Evolutionary conservation across 2,888 invertebrate species (phyloP).

Genomic region (Cryptus armator): DNA sequence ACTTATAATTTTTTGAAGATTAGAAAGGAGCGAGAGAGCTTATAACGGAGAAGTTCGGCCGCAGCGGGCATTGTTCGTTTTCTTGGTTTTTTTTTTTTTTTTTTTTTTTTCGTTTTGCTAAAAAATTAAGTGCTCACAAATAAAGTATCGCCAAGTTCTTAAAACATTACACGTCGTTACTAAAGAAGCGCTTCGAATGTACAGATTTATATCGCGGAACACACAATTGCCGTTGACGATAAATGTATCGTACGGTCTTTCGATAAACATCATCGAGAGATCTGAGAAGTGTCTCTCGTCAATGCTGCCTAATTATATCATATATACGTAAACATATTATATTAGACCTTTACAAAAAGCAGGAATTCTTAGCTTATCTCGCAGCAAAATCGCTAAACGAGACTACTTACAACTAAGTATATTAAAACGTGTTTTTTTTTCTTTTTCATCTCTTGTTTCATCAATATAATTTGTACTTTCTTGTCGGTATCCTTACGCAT

Average conservation of each 20-base stretch:
- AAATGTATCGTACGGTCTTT: slow-evolving; percentile 30
- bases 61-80: neutral
- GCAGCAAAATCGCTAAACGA: slow-evolving; percentile 64
- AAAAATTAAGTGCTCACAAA: slow-evolving; percentile 35
- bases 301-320: slow-evolving; percentile 41
- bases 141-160: slow-evolving; percentile 37
- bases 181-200: slow-evolving; percentile 36
- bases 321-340: slow-evolving; percentile 50
- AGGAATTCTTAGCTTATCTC: slow-evolving; percentile 52
- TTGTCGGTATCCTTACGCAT: slow-evolving; percentile 71
- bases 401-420: slow-evolving; percentile 59
- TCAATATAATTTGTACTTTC: slow-evolving; percentile 78
- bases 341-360: slow-evolving; percentile 61
- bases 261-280: slow-evolving; percentile 22
- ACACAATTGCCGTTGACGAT: slow-evolving; percentile 24
- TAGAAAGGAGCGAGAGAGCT: slow-evolving; percentile 38
- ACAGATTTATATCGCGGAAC: slow-evolving; percentile 28
- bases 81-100: slow-evolving; percentile 40
- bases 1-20: slow-evolving; percentile 13
- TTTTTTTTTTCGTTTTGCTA: slow-evolving; percentile 27
- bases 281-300: slow-evolving; percentile 11
- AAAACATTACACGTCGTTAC: slow-evolving; percentile 9
- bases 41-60: neutral
- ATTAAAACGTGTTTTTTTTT: slow-evolving; percentile 51
- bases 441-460: slow-evolving; percentile 54